Conservation (phyloP, 35 echinoderm and acorn worm species). For the Stichopus chloronotus region DNA sequence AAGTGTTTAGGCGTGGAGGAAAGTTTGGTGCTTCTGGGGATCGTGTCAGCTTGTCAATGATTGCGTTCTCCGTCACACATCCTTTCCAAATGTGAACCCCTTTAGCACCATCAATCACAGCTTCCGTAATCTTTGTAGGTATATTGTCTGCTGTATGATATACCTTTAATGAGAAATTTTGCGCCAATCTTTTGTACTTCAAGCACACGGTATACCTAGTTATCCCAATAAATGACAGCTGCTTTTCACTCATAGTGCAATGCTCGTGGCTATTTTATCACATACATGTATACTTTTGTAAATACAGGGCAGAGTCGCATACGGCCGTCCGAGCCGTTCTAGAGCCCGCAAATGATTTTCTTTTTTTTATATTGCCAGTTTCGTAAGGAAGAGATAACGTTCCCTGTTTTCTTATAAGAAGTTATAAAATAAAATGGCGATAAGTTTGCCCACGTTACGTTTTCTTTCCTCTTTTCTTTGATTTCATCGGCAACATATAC, state of each 20-base stretch:
- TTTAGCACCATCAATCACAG: too few relatives aligned
- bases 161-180: too few relatives aligned
- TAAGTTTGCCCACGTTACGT: background rate
- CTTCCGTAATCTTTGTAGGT: too few relatives aligned
- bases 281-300: background rate
- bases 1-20: too few relatives aligned
- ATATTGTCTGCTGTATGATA: too few relatives aligned
- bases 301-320: background rate
- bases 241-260: background rate
- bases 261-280: background rate
- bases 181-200: too few relatives aligned
- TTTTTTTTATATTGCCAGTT: background rate
- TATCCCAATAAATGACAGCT: background rate
- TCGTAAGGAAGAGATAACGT: background rate
- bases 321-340: background rate
- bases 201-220: too few relatives aligned
- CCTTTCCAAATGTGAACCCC: too few relatives aligned
- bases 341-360: background rate
- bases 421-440: background rate
- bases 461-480: background rate
- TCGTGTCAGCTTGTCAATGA: too few relatives aligned
- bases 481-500: too few relatives aligned
- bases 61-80: too few relatives aligned
- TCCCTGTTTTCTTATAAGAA: background rate
- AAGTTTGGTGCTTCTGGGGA: too few relatives aligned